Evolutionary conservation across 2,113 vertebrate genomes (phyloP).

Genomic region (Nesoenas mayeri): DNA sequence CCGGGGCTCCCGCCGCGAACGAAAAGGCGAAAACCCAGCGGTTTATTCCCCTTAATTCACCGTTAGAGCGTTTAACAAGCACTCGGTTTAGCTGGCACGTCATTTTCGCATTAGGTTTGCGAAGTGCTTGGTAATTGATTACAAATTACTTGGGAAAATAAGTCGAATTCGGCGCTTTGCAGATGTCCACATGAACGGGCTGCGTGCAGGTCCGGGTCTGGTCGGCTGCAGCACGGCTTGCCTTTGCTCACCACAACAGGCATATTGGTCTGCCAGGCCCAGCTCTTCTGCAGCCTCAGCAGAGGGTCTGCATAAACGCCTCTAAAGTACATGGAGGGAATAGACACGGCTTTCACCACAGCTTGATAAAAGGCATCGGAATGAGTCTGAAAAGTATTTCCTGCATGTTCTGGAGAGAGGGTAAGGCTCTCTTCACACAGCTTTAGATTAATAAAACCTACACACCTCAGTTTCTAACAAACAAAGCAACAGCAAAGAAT

Average conservation of each 20-base stretch:
- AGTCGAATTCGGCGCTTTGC: background rate
- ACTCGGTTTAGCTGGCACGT: background rate
- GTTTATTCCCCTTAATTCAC: background rate
- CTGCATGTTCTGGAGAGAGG: background rate
- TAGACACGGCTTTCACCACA: accelerated
- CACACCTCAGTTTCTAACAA: background rate
- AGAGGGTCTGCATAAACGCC: background rate
- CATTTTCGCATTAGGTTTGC: background rate
- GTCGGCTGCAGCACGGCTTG: background rate
- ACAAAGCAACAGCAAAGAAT: background rate
- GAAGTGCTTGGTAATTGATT: background rate
- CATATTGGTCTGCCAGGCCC: accelerated
- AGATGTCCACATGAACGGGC: background rate
- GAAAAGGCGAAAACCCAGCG: too few species aligned
- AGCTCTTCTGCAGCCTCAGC: background rate
- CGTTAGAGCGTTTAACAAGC: background rate
- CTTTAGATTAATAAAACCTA: background rate
- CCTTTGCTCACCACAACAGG: accelerated
- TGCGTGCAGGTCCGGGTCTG: background rate
- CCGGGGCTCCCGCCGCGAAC: too few species aligned
- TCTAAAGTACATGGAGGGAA: background rate
- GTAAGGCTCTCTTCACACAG: background rate
- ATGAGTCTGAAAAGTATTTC: background rate
- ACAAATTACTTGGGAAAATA: background rate
- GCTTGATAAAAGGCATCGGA: background rate